A percentile compares a stretch with the other conserved stretches of the same genome.
Conservation (phyloP, 2,797 vertebrate species). For the Urocyon cinereoargenteus region DNA sequence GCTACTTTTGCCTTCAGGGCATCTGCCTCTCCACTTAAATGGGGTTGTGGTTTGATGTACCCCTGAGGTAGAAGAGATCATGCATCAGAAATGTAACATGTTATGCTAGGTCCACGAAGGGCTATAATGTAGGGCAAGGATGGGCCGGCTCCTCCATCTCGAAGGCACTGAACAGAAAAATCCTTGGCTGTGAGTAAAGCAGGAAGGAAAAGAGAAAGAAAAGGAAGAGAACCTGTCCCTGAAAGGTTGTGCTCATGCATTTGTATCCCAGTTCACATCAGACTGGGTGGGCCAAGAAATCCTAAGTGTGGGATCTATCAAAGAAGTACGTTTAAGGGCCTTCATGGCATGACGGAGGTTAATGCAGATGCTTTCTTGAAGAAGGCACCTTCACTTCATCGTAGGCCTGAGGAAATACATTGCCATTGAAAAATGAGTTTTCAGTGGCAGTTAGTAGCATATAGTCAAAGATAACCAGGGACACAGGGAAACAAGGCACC, state of each 20-base stretch:
- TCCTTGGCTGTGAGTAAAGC: not conserved
- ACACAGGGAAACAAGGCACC: not conserved
- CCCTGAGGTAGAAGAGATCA: not conserved
- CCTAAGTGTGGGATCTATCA: not conserved
- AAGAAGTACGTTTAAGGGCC: not conserved
- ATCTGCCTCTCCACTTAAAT: not conserved
- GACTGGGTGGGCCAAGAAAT: not conserved
- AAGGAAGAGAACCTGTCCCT: not conserved
- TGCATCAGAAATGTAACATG: not conserved
- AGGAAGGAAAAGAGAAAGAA: not conserved
- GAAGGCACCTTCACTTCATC: not conserved
- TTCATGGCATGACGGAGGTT: not conserved
- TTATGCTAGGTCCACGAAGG: not conserved
- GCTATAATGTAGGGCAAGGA: not conserved
- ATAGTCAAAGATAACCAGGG: not conserved
- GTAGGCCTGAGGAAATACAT: not conserved
- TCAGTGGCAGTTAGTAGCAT: not conserved
- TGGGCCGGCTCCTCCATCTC: not conserved
- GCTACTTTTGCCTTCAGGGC: not conserved
- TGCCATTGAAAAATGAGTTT: not conserved
- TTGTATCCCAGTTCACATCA: not conserved
- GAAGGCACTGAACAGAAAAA: not conserved
- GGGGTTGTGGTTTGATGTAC: not conserved
- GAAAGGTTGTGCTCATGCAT: not conserved
- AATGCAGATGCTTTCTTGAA: not conserved